These are phyloP conservation scores for Brachypalpus laphriformis DNA, from an alignment of 2,888 invertebrate genomes.

Conservation along the genomic window DNA sequence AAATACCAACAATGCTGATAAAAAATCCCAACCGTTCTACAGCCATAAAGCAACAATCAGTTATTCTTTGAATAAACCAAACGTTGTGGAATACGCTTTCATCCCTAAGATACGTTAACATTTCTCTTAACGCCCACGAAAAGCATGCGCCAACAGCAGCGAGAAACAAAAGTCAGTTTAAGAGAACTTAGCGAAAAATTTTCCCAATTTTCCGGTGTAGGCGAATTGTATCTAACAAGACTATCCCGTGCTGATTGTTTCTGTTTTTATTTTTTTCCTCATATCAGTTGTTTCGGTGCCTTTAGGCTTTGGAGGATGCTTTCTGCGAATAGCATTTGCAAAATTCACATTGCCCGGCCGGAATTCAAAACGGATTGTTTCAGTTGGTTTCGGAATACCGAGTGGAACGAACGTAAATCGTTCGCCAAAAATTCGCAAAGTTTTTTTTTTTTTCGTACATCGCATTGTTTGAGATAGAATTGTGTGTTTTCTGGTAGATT, in stretches of 20 bases:
- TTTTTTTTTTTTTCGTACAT: neutral
- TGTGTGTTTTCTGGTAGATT: neutral
- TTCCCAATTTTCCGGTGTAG: neutral
- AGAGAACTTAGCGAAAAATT: conserved; percentile 62
- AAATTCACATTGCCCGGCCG: conserved; percentile 33
- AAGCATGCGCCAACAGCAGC: conserved; percentile 39
- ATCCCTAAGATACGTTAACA: neutral
- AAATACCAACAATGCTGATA: neutral
- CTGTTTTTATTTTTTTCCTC: neutral
- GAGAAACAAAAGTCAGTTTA: conserved; percentile 9
- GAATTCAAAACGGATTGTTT: conserved; percentile 36
- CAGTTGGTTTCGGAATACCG: conserved; percentile 64
- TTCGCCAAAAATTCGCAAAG: conserved; percentile 18
- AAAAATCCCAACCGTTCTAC: neutral
- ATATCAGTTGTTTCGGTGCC: conserved; percentile 43
- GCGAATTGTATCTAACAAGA: conserved; percentile 23
- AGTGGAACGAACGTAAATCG: conserved; percentile 31
- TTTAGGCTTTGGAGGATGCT: conserved; percentile 44
- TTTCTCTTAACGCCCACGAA: neutral
- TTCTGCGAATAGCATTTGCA: conserved; percentile 1
- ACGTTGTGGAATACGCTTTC: neutral
- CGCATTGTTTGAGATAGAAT: neutral
- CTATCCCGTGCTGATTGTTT: neutral
- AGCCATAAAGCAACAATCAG: conserved; percentile 53
- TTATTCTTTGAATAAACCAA: conserved; percentile 35